A percentile compares a stretch with the other conserved stretches of the same genome.
phyloP scores from a whole-genome alignment of 2,797 vertebrate genomes.

The Helicolenus hilgendorfi region DNA sequence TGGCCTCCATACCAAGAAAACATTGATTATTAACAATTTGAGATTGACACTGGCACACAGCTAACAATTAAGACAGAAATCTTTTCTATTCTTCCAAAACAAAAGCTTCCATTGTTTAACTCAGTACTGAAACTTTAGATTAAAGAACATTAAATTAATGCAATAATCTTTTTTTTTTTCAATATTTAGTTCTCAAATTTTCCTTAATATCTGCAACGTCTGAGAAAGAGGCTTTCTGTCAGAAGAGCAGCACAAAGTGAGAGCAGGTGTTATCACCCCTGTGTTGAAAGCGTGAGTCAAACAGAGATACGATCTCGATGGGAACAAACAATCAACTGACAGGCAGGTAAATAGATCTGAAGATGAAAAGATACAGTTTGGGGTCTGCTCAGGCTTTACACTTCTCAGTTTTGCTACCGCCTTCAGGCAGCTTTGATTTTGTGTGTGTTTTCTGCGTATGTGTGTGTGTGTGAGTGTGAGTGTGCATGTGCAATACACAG shows the following conservation, averaged over 20 bases:
- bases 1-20: background rate
- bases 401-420: constrained; percentile 67
- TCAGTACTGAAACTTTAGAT: background rate
- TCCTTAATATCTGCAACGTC: background rate
- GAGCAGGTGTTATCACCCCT: constrained; percentile 57
- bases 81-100: background rate
- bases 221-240: constrained; percentile 7
- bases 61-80: background rate
- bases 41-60: background rate
- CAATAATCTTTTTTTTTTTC: background rate
- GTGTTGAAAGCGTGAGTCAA: constrained; percentile 67
- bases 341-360: constrained; percentile 70
- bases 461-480: no score
- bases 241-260: constrained; percentile 16
- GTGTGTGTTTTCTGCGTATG: no score
- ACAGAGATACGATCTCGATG: constrained; percentile 68
- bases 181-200: background rate
- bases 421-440: constrained; percentile 79
- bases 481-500: constrained; percentile 57
- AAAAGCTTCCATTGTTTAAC: background rate
- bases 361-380: constrained; percentile 78
- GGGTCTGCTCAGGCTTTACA: constrained; percentile 71
- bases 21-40: background rate
- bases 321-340: constrained; percentile 79
- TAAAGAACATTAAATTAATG: background rate